Conservation (phyloP, 2,113 vertebrate species). For the Edolisoma coerulescens region DNA sequence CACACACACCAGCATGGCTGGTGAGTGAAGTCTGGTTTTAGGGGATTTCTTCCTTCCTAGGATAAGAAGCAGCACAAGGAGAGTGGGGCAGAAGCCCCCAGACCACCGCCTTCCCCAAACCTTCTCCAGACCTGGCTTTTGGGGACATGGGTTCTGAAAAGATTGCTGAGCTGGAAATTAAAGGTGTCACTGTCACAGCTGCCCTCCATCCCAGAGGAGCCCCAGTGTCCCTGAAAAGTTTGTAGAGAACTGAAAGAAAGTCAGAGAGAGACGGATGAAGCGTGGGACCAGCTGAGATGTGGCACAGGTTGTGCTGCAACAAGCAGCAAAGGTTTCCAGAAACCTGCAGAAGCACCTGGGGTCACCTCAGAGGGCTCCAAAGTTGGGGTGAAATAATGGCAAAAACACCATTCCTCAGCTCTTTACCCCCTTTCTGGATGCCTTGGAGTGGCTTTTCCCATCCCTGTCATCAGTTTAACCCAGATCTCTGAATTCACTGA, state of each 20-base stretch:
- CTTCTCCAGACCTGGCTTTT: neutral
- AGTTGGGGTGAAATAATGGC: neutral
- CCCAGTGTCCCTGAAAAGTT: neutral
- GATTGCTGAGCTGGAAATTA: neutral
- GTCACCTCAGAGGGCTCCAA: neutral
- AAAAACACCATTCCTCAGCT: neutral
- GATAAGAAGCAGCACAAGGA: neutral
- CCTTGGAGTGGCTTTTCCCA: neutral
- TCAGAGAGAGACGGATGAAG: neutral
- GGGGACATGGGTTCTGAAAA: neutral
- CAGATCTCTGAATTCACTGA: neutral
- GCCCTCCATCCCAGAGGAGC: neutral
- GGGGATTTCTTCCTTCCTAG: neutral
- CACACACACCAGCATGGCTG: neutral
- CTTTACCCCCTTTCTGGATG: neutral
- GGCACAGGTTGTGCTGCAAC: neutral
- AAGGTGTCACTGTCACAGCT: neutral
- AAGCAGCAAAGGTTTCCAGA: neutral
- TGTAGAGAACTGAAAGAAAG: neutral
- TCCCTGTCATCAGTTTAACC: neutral
- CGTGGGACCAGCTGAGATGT: neutral
- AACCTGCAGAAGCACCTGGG: neutral
- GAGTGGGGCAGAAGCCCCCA: neutral
- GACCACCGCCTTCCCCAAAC: fast-evolving
- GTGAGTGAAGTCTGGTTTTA: neutral